These are phyloP conservation scores for Hymenopus coronatus DNA, from an alignment of 2,888 invertebrate species.

Conservation along the genomic window DNA sequence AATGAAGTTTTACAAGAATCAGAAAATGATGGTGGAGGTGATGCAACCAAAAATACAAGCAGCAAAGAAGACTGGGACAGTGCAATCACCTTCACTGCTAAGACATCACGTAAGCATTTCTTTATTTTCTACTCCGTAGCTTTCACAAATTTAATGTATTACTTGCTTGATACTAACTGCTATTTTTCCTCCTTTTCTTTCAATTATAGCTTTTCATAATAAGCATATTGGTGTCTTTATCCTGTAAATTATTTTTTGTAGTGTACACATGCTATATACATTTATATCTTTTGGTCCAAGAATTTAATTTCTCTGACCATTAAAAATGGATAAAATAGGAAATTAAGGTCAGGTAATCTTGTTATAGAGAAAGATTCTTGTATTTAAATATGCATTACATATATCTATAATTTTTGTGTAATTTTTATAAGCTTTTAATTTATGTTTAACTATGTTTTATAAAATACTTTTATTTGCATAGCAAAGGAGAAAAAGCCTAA, in stretches of 20 bases:
- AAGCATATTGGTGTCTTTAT: not conserved
- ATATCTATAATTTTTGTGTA: not conserved
- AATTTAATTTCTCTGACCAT: not conserved
- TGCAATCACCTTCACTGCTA: conserved; percentile 86
- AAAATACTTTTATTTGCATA: not conserved
- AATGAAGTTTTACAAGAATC: conserved; percentile 71
- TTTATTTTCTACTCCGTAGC: not conserved
- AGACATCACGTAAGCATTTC: conserved; percentile 75
- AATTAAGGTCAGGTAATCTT: not conserved
- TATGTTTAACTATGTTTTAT: not conserved
- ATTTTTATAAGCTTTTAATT: not conserved
- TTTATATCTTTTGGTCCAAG: not conserved
- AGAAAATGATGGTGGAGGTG: conserved; percentile 55
- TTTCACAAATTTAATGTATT: not conserved
- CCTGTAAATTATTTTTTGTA: not conserved
- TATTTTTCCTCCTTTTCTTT: not conserved
- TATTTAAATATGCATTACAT: not conserved
- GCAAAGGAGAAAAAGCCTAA: not conserved
- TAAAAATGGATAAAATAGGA: not conserved
- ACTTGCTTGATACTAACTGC: not conserved
- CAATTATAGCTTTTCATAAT: not conserved
- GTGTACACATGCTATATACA: not conserved
- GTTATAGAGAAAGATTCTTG: not conserved
- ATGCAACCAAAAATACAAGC: conserved; percentile 55
- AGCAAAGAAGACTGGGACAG: conserved; percentile 75